These are phyloP conservation scores for Zaprionus africanus DNA, from an alignment of 1,140 invertebrate species.

Conservation along the genomic window DNA sequence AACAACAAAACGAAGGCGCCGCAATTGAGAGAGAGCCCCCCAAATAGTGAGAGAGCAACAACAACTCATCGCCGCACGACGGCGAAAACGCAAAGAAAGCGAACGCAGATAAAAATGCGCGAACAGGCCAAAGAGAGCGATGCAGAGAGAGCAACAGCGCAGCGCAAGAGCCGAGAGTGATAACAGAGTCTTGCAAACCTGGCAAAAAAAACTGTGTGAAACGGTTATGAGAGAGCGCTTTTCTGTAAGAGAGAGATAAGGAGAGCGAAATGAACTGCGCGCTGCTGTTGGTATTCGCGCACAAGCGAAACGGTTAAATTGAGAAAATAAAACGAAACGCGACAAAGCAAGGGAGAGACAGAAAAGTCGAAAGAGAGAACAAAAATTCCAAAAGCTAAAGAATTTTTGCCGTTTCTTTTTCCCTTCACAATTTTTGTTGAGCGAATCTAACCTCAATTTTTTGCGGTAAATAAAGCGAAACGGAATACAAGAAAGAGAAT, in stretches of 20 bases:
- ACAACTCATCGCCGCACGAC: constrained; percentile 24
- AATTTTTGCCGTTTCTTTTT: constrained; percentile 45
- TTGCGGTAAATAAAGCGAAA: constrained; percentile 54
- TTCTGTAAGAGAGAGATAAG: constrained; percentile 5
- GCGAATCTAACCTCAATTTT: constrained; percentile 50
- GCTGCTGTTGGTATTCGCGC: constrained; percentile 8
- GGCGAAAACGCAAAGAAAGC: constrained; percentile 59
- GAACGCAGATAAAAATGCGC: constrained; percentile 53
- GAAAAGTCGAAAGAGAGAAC: constrained; percentile 2
- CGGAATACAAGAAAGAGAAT: constrained; percentile 31
- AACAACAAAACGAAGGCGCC: constrained; percentile 70
- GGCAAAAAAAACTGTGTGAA: constrained; percentile 69
- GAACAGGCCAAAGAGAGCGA: constrained; percentile 23
- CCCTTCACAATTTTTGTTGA: constrained; percentile 15
- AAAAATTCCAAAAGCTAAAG: constrained; percentile 48
- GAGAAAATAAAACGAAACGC: constrained; percentile 40
- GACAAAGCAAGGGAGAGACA: constrained; percentile 21
- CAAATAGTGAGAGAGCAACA: constrained; percentile 17
- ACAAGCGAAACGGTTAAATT: constrained; percentile 46
- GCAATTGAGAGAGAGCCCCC: constrained; percentile 17
- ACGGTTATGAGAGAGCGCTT: constrained; percentile 54
- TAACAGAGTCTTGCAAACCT: constrained; percentile 52
- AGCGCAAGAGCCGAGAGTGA: constrained; percentile 49
- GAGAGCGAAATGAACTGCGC: constrained; percentile 11
- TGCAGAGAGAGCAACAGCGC: constrained; percentile 28